A percentile compares a stretch with the other conserved stretches of the same genome.
Evolutionary conservation across 2,888 invertebrate genomes (phyloP).

Genomic region (Sarcophaga caerulescens): DNA sequence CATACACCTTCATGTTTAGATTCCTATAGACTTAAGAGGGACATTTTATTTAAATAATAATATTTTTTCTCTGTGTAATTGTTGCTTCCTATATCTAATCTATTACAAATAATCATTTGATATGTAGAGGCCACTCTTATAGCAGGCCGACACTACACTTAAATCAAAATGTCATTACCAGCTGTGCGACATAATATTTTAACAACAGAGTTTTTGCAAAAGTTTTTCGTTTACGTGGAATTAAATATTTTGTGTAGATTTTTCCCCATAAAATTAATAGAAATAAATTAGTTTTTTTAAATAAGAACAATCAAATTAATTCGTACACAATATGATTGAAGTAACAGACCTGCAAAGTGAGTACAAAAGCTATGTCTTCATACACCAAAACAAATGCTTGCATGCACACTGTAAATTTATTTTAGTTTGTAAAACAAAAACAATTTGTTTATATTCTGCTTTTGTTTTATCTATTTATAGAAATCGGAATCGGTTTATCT

Average conservation of each 20-base stretch:
- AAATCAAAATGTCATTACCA: conserved; percentile 62
- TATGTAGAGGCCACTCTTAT: background rate
- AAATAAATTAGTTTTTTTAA: conserved; percentile 13
- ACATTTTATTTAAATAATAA: no score
- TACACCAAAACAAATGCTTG: background rate
- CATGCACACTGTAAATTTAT: background rate
- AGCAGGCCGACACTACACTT: conserved; percentile 19
- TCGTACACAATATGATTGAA: conserved; percentile 86
- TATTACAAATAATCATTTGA: background rate
- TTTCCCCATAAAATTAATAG: conserved; percentile 14
- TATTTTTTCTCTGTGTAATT: background rate
- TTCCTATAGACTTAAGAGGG: no score
- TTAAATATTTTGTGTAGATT: conserved; percentile 50
- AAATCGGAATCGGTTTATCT: conserved; percentile 98
- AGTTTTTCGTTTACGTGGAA: conserved; percentile 74
- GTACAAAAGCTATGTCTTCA: conserved; percentile 75
- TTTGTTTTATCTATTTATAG: conserved; percentile 83
- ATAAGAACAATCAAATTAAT: conserved; percentile 42
- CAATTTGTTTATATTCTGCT: conserved; percentile 34
- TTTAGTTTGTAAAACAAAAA: conserved; percentile 2
- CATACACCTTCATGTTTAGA: no score
- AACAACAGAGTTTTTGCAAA: conserved; percentile 47
- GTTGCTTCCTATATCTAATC: background rate
- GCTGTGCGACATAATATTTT: conserved; percentile 60
- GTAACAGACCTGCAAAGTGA: conserved; percentile 92